Evolutionary conservation across 2,888 invertebrate species (phyloP).

Genomic region (Hypomecis atomaria): DNA sequence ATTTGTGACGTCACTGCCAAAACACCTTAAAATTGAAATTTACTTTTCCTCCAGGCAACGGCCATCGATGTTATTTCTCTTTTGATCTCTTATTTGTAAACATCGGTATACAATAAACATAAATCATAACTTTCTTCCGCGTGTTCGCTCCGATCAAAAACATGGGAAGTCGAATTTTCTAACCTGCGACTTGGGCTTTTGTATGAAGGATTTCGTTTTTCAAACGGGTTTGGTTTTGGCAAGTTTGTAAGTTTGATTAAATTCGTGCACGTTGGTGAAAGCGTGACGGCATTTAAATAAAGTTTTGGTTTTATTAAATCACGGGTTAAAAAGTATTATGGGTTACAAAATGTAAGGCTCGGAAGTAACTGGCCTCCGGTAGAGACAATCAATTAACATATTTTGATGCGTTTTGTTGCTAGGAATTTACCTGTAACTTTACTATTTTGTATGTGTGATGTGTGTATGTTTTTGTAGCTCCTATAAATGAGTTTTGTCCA

Average conservation of each 20-base stretch:
- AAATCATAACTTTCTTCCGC: conserved; percentile 25
- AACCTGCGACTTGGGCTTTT: background rate
- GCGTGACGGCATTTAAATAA: background rate
- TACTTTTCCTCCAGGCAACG: conserved; percentile 11
- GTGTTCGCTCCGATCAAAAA: conserved; percentile 16
- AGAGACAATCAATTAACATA: no score
- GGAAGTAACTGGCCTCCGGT: no score
- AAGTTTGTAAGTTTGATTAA: conserved; percentile 17
- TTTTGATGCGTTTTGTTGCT: no score
- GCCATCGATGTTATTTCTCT: conserved; percentile 23
- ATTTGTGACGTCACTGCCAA: conserved; percentile 11
- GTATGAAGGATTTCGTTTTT: background rate
- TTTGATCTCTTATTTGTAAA: conserved; percentile 41
- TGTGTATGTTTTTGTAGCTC: no score
- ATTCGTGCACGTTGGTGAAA: conserved; percentile 7
- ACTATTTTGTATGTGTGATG: no score
- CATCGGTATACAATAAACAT: conserved; percentile 29
- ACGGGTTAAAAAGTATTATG: background rate
- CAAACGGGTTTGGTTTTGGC: conserved; percentile 2
- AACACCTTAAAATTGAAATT: conserved; percentile 15
- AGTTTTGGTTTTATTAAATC: conserved; percentile 1
- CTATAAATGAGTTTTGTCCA: no score
- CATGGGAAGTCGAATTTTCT: conserved; percentile 8
- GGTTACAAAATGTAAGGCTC: no score
- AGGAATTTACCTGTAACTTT: no score